phyloP scores from a whole-genome alignment of 1,140 invertebrate genomes.

The Drosophila carrolli region DNA sequence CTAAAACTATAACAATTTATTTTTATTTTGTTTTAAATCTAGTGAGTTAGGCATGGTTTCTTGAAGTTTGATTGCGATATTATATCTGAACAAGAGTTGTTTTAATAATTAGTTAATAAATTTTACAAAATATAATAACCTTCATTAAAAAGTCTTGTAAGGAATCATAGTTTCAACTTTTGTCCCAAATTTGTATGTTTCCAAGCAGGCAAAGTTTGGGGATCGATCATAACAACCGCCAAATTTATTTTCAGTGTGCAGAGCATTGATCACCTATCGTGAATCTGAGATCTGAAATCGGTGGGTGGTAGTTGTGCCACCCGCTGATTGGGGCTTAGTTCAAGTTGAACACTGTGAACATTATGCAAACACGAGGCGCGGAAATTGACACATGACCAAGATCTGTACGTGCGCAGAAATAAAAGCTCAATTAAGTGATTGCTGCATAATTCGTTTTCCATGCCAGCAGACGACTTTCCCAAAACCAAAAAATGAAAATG shows the following conservation, averaged over 20 bases:
- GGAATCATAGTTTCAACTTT: no score
- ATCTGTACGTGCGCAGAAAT: conserved; percentile 26
- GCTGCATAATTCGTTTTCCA: conserved; percentile 23
- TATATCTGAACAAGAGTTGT: no score
- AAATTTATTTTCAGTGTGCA: neutral
- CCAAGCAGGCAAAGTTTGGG: no score
- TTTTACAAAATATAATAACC: no score
- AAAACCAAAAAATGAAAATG: conserved; percentile 21
- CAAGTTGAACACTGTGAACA: conserved; percentile 21
- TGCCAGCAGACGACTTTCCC: conserved; percentile 27
- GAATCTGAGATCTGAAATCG: conserved; percentile 8
- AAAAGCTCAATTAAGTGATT: conserved; percentile 35
- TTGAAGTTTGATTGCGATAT: no score
- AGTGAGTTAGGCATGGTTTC: no score
- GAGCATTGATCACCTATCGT: neutral
- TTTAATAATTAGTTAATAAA: no score
- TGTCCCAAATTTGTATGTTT: no score
- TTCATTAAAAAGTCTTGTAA: no score
- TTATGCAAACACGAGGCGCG: conserved; percentile 38
- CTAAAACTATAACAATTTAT: no score
- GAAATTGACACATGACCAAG: conserved; percentile 27
- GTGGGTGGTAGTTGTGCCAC: conserved; percentile 32
- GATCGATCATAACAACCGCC: neutral
- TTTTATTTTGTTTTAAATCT: no score
- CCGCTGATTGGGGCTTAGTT: conserved; percentile 20